Percentiles rank a stretch among this genome's conserved stretches.
Evolutionary conservation across 2,113 vertebrate genomes (phyloP).

Genomic region (Gymnorhina tibicen): DNA sequence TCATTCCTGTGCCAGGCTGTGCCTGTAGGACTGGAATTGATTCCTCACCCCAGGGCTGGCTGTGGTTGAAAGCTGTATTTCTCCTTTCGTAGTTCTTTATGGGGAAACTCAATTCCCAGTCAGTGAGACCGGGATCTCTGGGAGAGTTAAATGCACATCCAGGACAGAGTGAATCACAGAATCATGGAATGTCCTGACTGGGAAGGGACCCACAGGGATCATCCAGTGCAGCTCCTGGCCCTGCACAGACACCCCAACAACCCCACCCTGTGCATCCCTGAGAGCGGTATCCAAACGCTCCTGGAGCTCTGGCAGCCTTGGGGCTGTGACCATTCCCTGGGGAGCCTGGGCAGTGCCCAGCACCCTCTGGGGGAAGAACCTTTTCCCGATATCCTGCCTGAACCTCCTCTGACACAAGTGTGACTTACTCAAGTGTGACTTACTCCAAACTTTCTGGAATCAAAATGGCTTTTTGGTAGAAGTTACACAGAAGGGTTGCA

Average conservation of each 20-base stretch:
- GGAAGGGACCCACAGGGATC: neutral
- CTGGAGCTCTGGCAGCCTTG: neutral
- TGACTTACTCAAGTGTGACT: neutral
- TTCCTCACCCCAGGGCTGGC: neutral
- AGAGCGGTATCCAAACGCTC: rapidly evolving
- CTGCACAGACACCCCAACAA: neutral
- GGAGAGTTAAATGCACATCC: neutral
- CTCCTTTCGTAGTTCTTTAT: neutral
- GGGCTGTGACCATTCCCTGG: neutral
- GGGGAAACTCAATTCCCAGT: neutral
- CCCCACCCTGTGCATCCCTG: neutral
- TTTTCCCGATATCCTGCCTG: neutral
- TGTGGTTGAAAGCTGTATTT: neutral
- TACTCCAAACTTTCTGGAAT: neutral
- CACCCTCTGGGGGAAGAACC: neutral
- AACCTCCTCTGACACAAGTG: rapidly evolving
- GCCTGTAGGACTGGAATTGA: constrained; percentile 1
- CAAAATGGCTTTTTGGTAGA: neutral
- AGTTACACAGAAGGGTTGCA: neutral
- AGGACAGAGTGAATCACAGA: neutral
- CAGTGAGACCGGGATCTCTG: rapidly evolving
- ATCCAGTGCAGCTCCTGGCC: rapidly evolving
- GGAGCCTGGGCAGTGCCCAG: neutral
- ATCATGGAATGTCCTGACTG: neutral
- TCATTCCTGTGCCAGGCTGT: neutral